Evolutionary conservation across 2,888 invertebrate species (phyloP).

Genomic region (Thelaira solivaga): DNA sequence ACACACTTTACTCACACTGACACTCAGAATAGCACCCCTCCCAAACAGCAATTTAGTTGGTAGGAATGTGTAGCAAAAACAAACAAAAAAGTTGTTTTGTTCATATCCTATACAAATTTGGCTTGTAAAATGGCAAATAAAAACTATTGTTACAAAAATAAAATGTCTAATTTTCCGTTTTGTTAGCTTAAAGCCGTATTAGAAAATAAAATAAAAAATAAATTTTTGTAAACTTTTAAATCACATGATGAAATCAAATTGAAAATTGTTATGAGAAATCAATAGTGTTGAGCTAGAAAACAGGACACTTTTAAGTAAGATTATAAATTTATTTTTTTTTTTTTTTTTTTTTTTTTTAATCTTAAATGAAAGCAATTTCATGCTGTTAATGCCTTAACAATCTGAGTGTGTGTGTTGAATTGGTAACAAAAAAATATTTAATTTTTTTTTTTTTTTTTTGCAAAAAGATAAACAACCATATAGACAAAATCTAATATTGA

Average conservation of each 20-base stretch:
- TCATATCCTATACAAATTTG: conserved; percentile 41
- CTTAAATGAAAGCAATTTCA: too few relatives aligned
- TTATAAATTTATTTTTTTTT: neutral
- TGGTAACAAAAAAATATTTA: too few relatives aligned
- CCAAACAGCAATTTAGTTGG: neutral
- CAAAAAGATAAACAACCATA: too few relatives aligned
- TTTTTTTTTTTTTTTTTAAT: too few relatives aligned
- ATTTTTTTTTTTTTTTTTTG: too few relatives aligned
- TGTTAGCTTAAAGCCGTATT: conserved; percentile 13
- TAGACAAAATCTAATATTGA: too few relatives aligned
- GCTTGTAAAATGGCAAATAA: conserved; percentile 31
- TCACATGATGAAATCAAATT: conserved; percentile 10
- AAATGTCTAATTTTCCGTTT: conserved; percentile 39
- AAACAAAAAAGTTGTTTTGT: neutral
- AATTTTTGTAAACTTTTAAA: conserved; percentile 15
- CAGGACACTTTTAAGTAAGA: neutral
- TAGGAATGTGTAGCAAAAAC: too few relatives aligned
- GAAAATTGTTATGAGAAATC: conserved; percentile 33
- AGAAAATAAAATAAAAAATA: conserved; percentile 29
- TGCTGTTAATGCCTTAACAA: too few relatives aligned
- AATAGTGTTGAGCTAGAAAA: neutral
- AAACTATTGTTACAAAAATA: conserved; percentile 20
- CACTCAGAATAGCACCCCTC: too few relatives aligned
- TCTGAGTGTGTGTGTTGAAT: too few relatives aligned
- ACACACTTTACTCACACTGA: neutral